Evolutionary conservation across 1,140 invertebrate genomes (phyloP), one percentile per base, ranked within the genome.

Genomic region (Mylabris phalerata): DNA sequence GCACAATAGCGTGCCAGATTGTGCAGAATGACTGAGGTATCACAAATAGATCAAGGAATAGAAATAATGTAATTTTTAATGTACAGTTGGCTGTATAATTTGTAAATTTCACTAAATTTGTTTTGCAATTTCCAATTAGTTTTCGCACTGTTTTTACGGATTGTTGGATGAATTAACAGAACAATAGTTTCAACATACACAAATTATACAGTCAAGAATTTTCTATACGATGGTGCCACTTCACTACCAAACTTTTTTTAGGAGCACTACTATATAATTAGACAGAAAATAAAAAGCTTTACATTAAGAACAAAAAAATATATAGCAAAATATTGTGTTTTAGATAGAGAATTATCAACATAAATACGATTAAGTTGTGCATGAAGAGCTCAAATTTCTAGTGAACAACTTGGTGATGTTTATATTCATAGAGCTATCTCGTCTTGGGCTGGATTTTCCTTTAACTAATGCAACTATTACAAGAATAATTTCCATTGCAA

Each of bases 281-380:
- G 32, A 32, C 4, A 32, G 4, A 32, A 32, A 32, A 32, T 5
- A 32, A 32, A 32, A 32, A 32, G 32, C 32, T 42, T n/a, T 42
- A 42, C 4, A 42, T 42, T n/a, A 42, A 42, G 11, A 42, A 42
- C 9, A 42, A 62, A 63, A 66, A 51, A 58, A 59, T 63, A 62
- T 63, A 69, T 67, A 69, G 65, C 65, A 61, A 67, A 32, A 32
- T 7, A 63, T 66, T 67, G 62, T 68, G 64, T 68, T 69, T 68
- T 69, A 69, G 67, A 62, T 67, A 67, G 60, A 69, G 60, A 60
- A 64, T 61, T 63, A 63, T 67, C 43, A 56, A 64, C 61, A 54
- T 43, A 65, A 43, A 45, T 59, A 63, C 50, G 48, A 42, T 66
- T 65, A 64, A 61, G 61, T 61, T 67, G 60, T 62, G 64, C 64